These are phyloP conservation scores for Pleuronectes platessa DNA, from an alignment of 2,113 vertebrate species.

Conservation along the genomic window DNA sequence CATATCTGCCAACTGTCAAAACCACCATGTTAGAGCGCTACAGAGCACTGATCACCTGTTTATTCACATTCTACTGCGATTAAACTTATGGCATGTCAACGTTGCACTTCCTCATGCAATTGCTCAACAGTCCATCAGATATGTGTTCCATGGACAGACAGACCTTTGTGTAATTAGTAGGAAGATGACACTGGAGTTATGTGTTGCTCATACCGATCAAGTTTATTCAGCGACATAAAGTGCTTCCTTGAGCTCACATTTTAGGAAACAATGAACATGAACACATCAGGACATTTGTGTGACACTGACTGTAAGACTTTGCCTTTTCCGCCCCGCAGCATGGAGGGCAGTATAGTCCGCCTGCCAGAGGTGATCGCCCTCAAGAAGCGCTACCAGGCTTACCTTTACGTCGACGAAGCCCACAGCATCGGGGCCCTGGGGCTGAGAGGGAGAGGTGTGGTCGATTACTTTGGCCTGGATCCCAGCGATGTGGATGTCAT, in stretches of 20 bases:
- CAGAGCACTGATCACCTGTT: too few species aligned
- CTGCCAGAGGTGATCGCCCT: conserved; percentile 94
- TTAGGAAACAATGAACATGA: not conserved
- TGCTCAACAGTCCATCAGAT: too few species aligned
- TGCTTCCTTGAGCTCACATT: not conserved
- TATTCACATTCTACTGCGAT: too few species aligned
- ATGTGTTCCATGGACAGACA: too few species aligned
- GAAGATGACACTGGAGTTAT: too few species aligned
- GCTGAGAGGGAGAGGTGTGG: conserved; percentile 88
- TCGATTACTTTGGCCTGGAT: conserved; percentile 93
- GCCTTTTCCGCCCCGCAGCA: conserved; percentile 82
- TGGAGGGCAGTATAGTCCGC: conserved; percentile 96
- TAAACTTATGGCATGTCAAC: too few species aligned
- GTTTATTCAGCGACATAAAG: not conserved
- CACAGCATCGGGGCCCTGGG: conserved; percentile 96
- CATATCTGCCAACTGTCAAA: too few species aligned
- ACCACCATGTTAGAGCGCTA: too few species aligned
- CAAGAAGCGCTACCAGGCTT: conserved; percentile 95
- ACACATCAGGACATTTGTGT: not conserved
- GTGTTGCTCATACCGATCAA: too few species aligned
- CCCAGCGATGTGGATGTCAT: conserved; percentile 93
- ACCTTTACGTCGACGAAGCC: conserved; percentile 96
- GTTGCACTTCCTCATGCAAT: too few species aligned
- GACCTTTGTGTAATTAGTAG: too few species aligned
- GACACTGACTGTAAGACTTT: not conserved